A percentile compares a stretch with the other conserved stretches of the same genome.
Evolutionary conservation across 2,797 vertebrate species (phyloP).

Genomic region (Acomys russatus): DNA sequence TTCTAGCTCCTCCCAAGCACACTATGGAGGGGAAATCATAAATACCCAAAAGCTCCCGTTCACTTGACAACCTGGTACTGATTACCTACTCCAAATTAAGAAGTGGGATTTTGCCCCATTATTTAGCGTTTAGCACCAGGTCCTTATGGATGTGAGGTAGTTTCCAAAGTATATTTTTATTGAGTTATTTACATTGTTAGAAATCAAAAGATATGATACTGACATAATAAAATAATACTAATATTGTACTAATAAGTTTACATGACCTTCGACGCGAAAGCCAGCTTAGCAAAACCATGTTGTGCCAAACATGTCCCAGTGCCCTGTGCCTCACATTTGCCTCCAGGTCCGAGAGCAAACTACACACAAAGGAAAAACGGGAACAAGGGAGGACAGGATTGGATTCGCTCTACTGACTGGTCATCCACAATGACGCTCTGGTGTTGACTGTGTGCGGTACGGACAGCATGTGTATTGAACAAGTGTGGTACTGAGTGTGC

Average conservation of each 20-base stretch:
- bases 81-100: neutral
- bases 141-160: neutral
- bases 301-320: neutral
- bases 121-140: neutral
- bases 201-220: neutral
- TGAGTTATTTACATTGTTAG: slow-evolving; percentile 28
- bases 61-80: neutral
- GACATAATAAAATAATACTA: neutral
- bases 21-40: neutral
- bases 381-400: neutral
- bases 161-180: slow-evolving; percentile 50
- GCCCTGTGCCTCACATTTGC: neutral
- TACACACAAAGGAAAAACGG: no score
- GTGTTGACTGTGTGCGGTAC: neutral
- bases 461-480: no score
- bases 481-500: neutral
- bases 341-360: neutral
- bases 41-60: neutral
- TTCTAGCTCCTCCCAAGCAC: neutral
- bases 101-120: neutral
- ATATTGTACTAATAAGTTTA: slow-evolving; percentile 12
- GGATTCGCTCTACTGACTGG: neutral
- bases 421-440: neutral
- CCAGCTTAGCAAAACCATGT: neutral
- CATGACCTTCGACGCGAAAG: neutral